These are phyloP conservation scores for Lysiphlebus fabarum DNA, from an alignment of 1,140 invertebrate species.

Conservation along the genomic window DNA sequence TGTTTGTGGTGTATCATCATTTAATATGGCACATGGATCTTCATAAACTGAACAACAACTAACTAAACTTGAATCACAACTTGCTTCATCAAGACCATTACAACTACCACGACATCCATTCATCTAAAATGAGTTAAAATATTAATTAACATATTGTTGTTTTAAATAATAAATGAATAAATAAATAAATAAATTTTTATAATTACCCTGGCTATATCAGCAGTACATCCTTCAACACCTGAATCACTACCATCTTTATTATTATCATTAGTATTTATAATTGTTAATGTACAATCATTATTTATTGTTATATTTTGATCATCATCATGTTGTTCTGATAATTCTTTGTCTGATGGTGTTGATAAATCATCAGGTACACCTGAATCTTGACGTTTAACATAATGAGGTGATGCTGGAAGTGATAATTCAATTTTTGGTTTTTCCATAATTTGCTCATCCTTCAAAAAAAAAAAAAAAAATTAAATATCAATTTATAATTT, in stretches of 20 bases:
- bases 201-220: slow-evolving; percentile 46
- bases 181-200: slow-evolving; percentile 10
- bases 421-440: slow-evolving; percentile 15
- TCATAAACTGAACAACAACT: slow-evolving; percentile 71
- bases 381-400: slow-evolving; percentile 45
- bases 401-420: slow-evolving; percentile 24
- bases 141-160: neutral
- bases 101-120: slow-evolving; percentile 62
- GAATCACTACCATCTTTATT: slow-evolving; percentile 72
- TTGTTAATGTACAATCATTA: slow-evolving; percentile 46
- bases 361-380: slow-evolving; percentile 46
- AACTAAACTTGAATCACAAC: slow-evolving; percentile 72
- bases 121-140: slow-evolving; percentile 39
- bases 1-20: slow-evolving; percentile 52
- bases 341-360: slow-evolving; percentile 32
- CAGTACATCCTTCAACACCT: slow-evolving; percentile 68
- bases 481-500: too few relatives aligned
- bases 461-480: neutral
- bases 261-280: slow-evolving; percentile 40
- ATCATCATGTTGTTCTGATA: slow-evolving; percentile 18
- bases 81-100: slow-evolving; percentile 57
- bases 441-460: slow-evolving; percentile 23
- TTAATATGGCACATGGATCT: slow-evolving; percentile 58
- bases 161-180: too few relatives aligned
- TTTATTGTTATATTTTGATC: slow-evolving; percentile 38